Percentiles rank a stretch among this genome's conserved stretches.
Evolutionary conservation across 1,140 invertebrate species (phyloP).

Genomic region (Zaprionus lachaisei): DNA sequence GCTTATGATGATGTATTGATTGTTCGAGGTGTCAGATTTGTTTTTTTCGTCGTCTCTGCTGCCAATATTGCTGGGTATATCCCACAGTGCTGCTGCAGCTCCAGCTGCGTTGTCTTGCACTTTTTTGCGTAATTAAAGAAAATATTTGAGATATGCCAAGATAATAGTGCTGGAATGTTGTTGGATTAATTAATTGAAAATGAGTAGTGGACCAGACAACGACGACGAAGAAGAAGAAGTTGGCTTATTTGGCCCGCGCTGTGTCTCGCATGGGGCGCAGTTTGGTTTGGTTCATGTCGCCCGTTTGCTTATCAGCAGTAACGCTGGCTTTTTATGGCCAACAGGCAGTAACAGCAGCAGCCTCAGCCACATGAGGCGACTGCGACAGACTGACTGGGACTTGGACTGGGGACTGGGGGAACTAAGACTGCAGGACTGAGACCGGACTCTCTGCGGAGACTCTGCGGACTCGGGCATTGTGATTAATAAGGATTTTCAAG

Average conservation of each 20-base stretch:
- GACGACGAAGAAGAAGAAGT: constrained; percentile 27
- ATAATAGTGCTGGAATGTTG: constrained; percentile 82
- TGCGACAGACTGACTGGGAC: constrained; percentile 22
- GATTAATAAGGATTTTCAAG: constrained; percentile 83
- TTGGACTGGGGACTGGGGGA: constrained; percentile 14
- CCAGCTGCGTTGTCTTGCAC: constrained; percentile 8
- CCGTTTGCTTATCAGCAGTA: constrained; percentile 78
- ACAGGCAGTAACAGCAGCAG: constrained; percentile 18
- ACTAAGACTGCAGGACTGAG: constrained; percentile 8
- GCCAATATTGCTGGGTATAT: constrained; percentile 2
- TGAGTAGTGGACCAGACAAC: constrained; percentile 67
- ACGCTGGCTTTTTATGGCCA: constrained; percentile 80
- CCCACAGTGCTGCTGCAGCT: constrained; percentile 11
- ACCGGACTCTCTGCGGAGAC: neutral
- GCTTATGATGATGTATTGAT: constrained; percentile 83
- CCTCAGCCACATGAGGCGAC: constrained; percentile 42
- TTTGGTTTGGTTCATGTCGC: constrained; percentile 65
- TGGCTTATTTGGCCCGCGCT: constrained; percentile 60
- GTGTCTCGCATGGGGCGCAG: constrained; percentile 44
- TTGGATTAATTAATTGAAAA: constrained; percentile 84
- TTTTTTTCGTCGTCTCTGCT: constrained; percentile 48
- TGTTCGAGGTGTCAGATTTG: constrained; percentile 82
- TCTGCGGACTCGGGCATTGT: constrained; percentile 52
- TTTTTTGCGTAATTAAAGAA: constrained; percentile 77
- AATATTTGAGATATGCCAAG: constrained; percentile 82